These are phyloP conservation scores for Tichodroma muraria DNA, from an alignment of 2,113 vertebrate genomes.

Conservation along the genomic window DNA sequence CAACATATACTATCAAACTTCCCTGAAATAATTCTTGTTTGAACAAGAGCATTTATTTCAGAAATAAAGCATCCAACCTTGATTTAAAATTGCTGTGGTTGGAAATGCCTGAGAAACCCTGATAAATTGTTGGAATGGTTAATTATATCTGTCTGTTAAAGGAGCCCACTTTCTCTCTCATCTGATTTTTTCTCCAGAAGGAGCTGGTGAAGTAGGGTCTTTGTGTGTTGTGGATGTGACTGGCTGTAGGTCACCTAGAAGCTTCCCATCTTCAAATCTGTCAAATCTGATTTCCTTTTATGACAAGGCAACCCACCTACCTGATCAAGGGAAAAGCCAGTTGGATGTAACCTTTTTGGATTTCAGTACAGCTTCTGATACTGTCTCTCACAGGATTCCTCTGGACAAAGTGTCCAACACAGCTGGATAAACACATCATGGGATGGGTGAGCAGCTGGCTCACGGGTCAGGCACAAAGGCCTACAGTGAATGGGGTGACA, in stretches of 20 bases:
- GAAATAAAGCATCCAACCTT: constrained; percentile 36
- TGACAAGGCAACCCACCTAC: neutral
- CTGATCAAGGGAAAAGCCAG: neutral
- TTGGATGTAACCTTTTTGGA: neutral
- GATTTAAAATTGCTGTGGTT: neutral
- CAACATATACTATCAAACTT: constrained; percentile 31
- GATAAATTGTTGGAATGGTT: constrained; percentile 3
- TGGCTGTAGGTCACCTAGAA: neutral
- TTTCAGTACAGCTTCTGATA: neutral
- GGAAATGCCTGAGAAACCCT: constrained; percentile 20
- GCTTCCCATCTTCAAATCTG: neutral
- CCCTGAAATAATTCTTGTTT: constrained; percentile 50
- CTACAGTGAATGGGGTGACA: neutral
- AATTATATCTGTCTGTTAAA: neutral
- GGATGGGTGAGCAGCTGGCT: neutral
- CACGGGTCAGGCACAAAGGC: rapidly evolving
- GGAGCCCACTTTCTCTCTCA: neutral
- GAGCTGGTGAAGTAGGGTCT: neutral
- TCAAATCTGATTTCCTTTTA: neutral
- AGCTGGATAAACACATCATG: neutral
- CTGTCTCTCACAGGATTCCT: neutral
- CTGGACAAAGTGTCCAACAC: neutral
- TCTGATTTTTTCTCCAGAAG: neutral
- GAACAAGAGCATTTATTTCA: constrained; percentile 44
- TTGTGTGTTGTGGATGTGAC: neutral